Conservation (phyloP, 2,888 invertebrate species). For the Belgica antarctica region DNA sequence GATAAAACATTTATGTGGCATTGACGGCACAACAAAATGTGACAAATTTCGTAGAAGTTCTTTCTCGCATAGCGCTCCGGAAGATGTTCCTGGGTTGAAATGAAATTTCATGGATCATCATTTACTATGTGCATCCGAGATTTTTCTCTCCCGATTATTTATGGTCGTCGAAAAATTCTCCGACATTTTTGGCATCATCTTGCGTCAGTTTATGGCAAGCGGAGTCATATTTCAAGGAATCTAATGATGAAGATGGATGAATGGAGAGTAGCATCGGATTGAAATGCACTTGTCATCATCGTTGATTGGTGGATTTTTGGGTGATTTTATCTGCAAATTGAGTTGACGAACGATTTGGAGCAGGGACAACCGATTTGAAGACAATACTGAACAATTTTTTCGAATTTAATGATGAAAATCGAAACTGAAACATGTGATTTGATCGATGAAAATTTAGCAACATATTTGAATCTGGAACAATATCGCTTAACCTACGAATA, state of each 20-base stretch:
- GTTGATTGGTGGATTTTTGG: too few relatives aligned
- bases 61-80: not conserved
- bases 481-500: too few relatives aligned
- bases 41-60: conserved; percentile 13
- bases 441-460: too few relatives aligned
- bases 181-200: not conserved
- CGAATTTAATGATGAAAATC: not conserved
- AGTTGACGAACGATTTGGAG: too few relatives aligned
- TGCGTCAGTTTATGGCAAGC: too few relatives aligned
- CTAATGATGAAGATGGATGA: not conserved
- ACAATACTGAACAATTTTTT: not conserved
- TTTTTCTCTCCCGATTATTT: too few relatives aligned
- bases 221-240: too few relatives aligned
- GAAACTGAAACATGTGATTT: not conserved
- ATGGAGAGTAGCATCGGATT: not conserved
- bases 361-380: too few relatives aligned
- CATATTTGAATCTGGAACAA: too few relatives aligned
- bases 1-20: not conserved
- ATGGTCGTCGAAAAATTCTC: not conserved
- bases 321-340: too few relatives aligned
- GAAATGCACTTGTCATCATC: not conserved
- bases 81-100: not conserved
- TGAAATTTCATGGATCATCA: not conserved
- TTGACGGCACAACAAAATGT: conserved; percentile 4
- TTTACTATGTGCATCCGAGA: not conserved